Conservation (phyloP, 2,888 invertebrate genomes). For the Sinelater perroti region DNA sequence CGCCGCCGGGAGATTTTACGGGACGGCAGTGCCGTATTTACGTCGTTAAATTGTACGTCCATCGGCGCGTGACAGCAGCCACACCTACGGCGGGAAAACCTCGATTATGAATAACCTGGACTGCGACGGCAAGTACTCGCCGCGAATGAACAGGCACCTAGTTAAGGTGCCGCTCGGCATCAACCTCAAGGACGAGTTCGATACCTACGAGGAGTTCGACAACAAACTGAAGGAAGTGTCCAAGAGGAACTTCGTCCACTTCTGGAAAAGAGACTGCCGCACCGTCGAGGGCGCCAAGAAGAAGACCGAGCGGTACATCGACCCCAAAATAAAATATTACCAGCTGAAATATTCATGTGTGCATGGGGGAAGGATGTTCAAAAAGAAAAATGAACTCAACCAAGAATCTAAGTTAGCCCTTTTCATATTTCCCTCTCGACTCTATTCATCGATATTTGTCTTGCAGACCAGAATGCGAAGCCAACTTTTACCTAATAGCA, state of each 20-base stretch:
- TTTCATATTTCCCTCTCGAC: background rate
- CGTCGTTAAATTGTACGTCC: constrained; percentile 9
- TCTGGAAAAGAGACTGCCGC: constrained; percentile 23
- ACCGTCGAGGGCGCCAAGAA: constrained; percentile 23
- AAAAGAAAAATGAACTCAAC: constrained; percentile 7
- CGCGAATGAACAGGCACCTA: background rate
- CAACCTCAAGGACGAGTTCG: constrained; percentile 21
- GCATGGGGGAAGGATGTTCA: constrained; percentile 23
- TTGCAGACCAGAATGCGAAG: constrained; percentile 25
- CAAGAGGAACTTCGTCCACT: constrained; percentile 9
- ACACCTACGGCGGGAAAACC: background rate
- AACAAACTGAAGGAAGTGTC: constrained; percentile 12
- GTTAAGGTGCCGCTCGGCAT: constrained; percentile 18
- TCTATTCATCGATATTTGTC: background rate
- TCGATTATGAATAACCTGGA: background rate
- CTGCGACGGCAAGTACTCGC: background rate
- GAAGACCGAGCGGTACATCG: constrained; percentile 26
- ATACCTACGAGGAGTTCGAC: constrained; percentile 24
- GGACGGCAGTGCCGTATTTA: background rate
- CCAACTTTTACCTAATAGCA: constrained; percentile 24
- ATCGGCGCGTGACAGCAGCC: constrained; percentile 10
- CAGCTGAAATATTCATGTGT: constrained; percentile 26
- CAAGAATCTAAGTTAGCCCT: constrained; percentile 4
- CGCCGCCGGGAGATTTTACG: too few species aligned
- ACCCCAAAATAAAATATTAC: constrained; percentile 25